These are phyloP conservation scores for Neodiprion virginianus DNA, from an alignment of 1,140 invertebrate genomes.

Conservation along the genomic window DNA sequence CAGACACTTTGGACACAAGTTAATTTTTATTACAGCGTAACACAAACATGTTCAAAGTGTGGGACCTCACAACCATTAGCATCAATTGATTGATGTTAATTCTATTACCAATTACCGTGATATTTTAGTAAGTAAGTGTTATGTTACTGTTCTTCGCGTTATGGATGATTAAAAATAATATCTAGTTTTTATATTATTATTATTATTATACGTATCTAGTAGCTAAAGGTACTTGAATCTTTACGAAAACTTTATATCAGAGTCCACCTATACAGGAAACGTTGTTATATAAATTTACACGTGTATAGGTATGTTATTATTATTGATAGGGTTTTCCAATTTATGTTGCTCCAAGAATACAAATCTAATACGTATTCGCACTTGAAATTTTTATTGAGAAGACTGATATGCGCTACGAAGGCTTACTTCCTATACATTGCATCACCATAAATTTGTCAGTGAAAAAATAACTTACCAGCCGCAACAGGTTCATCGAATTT, in stretches of 20 bases:
- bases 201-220: neutral
- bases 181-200: neutral
- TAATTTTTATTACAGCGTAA: slow-evolving; percentile 44
- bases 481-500: too few species aligned
- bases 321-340: slow-evolving; percentile 9
- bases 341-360: neutral
- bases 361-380: neutral
- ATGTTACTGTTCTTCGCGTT: slow-evolving; percentile 4
- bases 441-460: too few species aligned
- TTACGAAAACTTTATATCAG: slow-evolving; percentile 9
- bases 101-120: neutral
- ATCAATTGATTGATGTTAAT: slow-evolving; percentile 4
- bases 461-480: too few species aligned
- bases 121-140: slow-evolving; percentile 9
- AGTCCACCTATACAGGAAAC: neutral
- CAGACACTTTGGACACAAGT: neutral
- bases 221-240: neutral
- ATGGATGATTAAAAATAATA: neutral
- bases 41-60: slow-evolving; percentile 50
- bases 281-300: neutral
- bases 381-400: too few species aligned
- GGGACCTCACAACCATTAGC: slow-evolving; percentile 38
- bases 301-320: neutral
- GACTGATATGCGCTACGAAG: too few species aligned
- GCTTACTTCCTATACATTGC: too few species aligned